Percentiles rank a stretch among this genome's conserved stretches.
phyloP scores from a whole-genome alignment of 2,888 invertebrate genomes.

The Macrophya annulata region DNA sequence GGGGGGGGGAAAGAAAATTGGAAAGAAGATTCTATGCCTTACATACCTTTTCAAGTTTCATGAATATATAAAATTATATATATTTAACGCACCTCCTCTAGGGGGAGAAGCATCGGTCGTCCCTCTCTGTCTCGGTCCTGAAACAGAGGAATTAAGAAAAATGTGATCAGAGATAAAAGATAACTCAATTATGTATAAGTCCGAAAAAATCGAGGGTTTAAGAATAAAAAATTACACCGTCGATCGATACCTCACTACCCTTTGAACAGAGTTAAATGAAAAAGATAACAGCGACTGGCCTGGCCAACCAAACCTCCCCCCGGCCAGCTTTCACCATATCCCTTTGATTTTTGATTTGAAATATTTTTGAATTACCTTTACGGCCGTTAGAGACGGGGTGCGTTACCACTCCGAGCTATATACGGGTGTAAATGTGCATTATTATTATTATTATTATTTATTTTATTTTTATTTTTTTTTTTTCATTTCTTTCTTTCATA shows the following conservation, averaged over 20 bases:
- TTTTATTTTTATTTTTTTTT: slow-evolving; percentile 9
- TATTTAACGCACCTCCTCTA: slow-evolving; percentile 71
- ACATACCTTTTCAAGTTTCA: neutral
- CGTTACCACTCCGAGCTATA: neutral
- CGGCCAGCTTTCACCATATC: neutral
- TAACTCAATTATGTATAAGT: neutral
- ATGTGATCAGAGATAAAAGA: slow-evolving; percentile 7
- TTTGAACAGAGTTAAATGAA: slow-evolving; percentile 26
- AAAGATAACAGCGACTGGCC: slow-evolving; percentile 13
- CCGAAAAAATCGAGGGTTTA: neutral
- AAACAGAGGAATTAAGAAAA: slow-evolving; percentile 64
- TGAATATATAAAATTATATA: neutral
- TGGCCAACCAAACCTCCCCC: neutral
- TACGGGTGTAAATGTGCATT: neutral
- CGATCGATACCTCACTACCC: slow-evolving; percentile 26
- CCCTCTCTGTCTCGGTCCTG: slow-evolving; percentile 74
- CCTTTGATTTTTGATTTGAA: slow-evolving; percentile 44
- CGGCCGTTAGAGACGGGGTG: neutral
- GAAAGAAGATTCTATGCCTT: neutral
- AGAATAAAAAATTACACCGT: neutral
- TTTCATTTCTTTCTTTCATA: slow-evolving; percentile 3
- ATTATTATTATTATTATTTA: neutral
- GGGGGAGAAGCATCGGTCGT: slow-evolving; percentile 71
- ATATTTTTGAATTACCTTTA: slow-evolving; percentile 29
- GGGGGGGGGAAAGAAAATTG: neutral